Evolutionary conservation across 2,113 vertebrate genomes (phyloP).

Genomic region (Laticauda colubrina): DNA sequence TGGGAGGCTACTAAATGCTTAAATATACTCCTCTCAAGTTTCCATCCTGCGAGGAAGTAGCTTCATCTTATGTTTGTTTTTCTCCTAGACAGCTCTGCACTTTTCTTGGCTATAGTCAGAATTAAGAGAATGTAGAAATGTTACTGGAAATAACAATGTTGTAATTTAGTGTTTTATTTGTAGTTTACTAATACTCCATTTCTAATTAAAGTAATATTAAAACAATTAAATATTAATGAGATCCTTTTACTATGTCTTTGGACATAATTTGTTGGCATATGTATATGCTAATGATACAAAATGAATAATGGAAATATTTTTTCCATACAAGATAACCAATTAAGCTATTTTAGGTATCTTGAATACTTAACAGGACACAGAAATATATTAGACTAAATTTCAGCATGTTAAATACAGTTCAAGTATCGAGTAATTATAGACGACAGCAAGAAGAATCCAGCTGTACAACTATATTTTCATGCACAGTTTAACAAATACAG

Average conservation of each 20-base stretch:
- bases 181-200: neutral
- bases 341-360: conserved; percentile 43
- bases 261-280: neutral
- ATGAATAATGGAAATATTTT: neutral
- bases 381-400: neutral
- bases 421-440: conserved; percentile 45
- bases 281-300: neutral
- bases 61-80: neutral
- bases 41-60: neutral
- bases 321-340: conserved; percentile 53
- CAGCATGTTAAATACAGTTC: conserved; percentile 37
- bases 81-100: neutral
- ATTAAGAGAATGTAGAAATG: neutral
- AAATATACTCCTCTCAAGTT: neutral
- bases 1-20: neutral
- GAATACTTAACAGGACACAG: conserved; percentile 35
- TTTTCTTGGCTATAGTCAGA: neutral
- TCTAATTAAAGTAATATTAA: neutral
- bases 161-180: neutral
- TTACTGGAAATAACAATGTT: neutral
- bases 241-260: neutral
- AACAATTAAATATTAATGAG: neutral
- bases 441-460: neutral
- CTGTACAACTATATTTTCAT: neutral
- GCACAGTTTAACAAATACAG: neutral